Base-by-base conservation (phyloP, 2,888 invertebrate genomes). In the Periphyllus acericola region DNA sequence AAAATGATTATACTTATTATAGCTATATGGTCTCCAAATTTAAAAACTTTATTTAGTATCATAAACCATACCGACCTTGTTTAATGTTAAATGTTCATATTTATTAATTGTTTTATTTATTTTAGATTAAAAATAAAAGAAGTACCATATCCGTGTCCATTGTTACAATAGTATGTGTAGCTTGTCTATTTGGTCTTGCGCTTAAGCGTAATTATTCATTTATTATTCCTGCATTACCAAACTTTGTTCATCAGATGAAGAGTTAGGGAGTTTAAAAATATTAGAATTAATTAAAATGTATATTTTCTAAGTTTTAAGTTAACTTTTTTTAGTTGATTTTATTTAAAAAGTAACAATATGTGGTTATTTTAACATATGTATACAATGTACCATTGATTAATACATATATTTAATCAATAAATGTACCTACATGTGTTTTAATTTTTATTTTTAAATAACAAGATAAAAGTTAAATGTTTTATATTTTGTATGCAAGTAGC, bases 71-170 rank as follows among this genome's bases (percentile, higher is more conserved):
- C 14, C 5, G 29, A 11, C 14, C 5, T 29, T n/a, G n/a, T 66
- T 29, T 68, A n/a, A 1, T 17, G 17, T 71, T 4, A 29, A 9
- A 74, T 21, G 25, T 25, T 36, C 8, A 1, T 74, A 74, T 1
- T 74, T 74, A 74, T 25, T 40, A 17, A 36, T 36, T 74, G 9
- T 2, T 29, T 87, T 80, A 21, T 55, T 4, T 60, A 25, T 87
- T 87, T 60, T 66, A 87, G 87, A 74, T 72, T 14, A 72, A 74
- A 81, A 17, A 74, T 21, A 80, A 19, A 46, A 74, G n/a, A 46
- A 66, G 34, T 81, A 60, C 55, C 4, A 4, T 72, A 17, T n/a
- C n/a, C n/a, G n/a, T n/a, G n/a, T 74, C 79, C 17, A 55, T 80
- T 19, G 40, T 74, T 32, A 40, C 80, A 25, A 74, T 74, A 40